A percentile compares a stretch with the other conserved stretches of the same genome.
phyloP scores from a whole-genome alignment of 2,888 invertebrate species.

The Callyntrura sp. region DNA sequence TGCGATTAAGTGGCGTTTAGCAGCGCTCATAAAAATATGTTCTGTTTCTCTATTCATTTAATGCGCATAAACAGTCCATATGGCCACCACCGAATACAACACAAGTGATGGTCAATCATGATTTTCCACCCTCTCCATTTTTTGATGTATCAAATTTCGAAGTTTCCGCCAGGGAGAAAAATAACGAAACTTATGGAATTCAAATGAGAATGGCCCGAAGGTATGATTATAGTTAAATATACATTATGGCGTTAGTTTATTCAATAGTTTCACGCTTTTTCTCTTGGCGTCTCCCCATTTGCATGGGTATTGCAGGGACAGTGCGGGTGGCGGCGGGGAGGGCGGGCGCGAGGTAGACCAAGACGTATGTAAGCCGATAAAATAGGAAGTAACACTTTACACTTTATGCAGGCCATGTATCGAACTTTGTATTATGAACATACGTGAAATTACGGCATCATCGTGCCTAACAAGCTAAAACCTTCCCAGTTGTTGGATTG shows the following conservation, averaged over 20 bases:
- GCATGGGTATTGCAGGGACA: no score
- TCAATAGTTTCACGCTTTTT: no score
- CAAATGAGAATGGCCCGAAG: conserved; percentile 2
- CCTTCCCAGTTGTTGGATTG: conserved; percentile 60
- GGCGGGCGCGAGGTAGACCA: neutral
- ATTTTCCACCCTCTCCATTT: conserved; percentile 34
- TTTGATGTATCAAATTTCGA: conserved; percentile 35
- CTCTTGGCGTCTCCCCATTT: no score
- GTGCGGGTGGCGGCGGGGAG: no score
- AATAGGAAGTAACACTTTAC: conserved; percentile 18
- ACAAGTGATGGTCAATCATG: conserved; percentile 60
- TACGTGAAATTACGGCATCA: neutral
- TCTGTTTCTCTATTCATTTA: neutral
- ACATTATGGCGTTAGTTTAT: no score
- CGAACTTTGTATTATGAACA: neutral
- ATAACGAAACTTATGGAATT: conserved; percentile 45
- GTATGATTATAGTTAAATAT: no score
- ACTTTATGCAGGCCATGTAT: neutral
- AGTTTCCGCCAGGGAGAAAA: conserved; percentile 41
- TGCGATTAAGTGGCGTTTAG: neutral
- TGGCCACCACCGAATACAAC: conserved; percentile 1
- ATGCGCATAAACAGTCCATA: conserved; percentile 18
- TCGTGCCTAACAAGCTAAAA: conserved; percentile 1
- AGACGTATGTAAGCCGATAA: neutral
- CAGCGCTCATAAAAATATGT: neutral